Base-by-base conservation (phyloP, 2,888 invertebrate genomes). In the Poecilobothrus nobilitatus region DNA sequence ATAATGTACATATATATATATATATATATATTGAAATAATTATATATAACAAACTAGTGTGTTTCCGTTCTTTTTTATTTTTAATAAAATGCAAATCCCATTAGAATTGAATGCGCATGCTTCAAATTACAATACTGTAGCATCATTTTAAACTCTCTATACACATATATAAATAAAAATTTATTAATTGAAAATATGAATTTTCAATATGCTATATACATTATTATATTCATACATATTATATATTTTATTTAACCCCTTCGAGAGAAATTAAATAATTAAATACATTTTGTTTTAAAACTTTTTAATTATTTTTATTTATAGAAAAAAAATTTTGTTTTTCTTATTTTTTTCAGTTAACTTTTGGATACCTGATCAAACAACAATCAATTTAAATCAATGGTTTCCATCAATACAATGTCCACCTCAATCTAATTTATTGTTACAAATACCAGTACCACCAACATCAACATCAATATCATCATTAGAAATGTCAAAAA, bases 161-260 rank as follows among this genome's bases (percentile, higher is more conserved):
- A 27, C 2, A 27, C 5, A 27, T 27, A 27, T 53, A 53, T 53
- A 53, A 41, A 41, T 41, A 41, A 15, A 53, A 53, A 53, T 18
- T 53, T 53, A 53, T 53, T 53, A 53, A 53, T 53, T 53, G 53
- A 53, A 53, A 12, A 53, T 53, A 53, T 53, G 53, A 53, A 53
- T 53, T 18, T 53, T 53, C 53, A 53, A 53, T n/a, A 53, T 18
- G n/a, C n/a, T 18, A 53, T 4, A 44, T 44, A 44, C 44, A 6
- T n/a, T n/a, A n/a, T n/a, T 44, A 44, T 12, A 44, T 9, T 10
- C 44, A 44, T 44, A 44, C 12, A 44, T 12, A 44, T 12, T 44
- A 15, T 44, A 15, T 12, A 44, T 44, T 44, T 10, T 15, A 44
- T 44, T 10, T 44, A 34, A 34, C 34, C 8, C 8, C 34, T 34